Percentiles rank a stretch among this genome's conserved stretches.
These are phyloP conservation scores for Caerostris darwini DNA, from an alignment of 1,140 invertebrate species.

Conservation along the genomic window DNA sequence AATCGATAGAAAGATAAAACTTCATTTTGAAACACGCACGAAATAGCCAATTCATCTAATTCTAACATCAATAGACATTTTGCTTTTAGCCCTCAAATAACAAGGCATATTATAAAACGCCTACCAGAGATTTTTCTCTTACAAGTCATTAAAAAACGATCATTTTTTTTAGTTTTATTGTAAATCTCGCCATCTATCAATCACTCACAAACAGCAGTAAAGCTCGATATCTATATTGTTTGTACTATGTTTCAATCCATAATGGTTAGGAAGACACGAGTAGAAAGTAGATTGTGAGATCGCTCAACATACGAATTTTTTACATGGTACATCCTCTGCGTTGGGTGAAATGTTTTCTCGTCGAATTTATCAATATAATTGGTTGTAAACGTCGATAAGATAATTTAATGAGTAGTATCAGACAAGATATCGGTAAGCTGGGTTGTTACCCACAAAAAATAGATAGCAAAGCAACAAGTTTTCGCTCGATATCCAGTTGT, in stretches of 20 bases:
- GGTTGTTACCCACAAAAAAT: neutral
- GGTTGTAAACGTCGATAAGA: neutral
- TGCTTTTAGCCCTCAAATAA: neutral
- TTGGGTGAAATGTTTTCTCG: neutral
- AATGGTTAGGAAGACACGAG: neutral
- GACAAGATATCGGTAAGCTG: neutral
- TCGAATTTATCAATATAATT: neutral
- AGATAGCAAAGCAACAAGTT: neutral
- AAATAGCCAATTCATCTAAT: neutral
- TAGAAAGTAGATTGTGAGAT: neutral
- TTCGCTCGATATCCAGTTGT: slow-evolving; percentile 27
- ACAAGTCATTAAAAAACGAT: neutral
- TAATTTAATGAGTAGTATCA: neutral
- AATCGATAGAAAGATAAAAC: neutral
- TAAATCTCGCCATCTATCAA: neutral
- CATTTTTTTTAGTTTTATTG: neutral
- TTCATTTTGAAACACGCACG: neutral
- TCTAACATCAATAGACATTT: neutral
- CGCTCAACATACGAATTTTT: neutral
- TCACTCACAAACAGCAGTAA: neutral
- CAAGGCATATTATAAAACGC: neutral
- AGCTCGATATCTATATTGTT: neutral
- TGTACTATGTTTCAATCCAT: neutral
- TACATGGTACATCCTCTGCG: neutral
- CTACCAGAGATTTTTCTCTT: neutral